phyloP scores from a whole-genome alignment of 2,888 invertebrate genomes.

The Phaonia tiefii region DNA sequence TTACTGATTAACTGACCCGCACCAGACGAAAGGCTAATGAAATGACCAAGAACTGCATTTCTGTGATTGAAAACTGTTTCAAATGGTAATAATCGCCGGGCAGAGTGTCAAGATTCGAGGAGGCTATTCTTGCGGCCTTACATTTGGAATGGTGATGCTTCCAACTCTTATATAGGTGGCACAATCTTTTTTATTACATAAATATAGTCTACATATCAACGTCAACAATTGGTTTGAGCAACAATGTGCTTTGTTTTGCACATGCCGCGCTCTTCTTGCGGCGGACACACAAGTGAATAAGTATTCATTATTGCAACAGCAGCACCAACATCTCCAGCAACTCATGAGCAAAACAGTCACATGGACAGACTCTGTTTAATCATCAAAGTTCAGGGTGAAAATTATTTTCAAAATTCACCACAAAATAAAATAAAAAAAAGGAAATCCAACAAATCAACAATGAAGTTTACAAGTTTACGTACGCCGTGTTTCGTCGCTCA shows the following conservation, averaged over 20 bases:
- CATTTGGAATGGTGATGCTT: neutral
- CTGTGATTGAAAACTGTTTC: conserved; percentile 39
- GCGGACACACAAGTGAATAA: too few relatives aligned
- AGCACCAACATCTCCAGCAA: neutral
- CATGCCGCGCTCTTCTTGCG: conserved; percentile 27
- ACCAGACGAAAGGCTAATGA: conserved; percentile 12
- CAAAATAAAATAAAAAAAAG: conserved; percentile 38
- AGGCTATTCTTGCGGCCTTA: neutral
- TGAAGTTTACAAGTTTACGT: neutral
- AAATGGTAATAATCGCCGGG: conserved; percentile 22
- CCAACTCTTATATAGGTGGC: neutral
- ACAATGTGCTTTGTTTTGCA: conserved; percentile 42
- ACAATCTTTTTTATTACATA: conserved; percentile 30
- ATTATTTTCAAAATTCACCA: conserved; percentile 21
- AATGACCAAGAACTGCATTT: neutral
- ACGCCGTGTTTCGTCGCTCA: neutral
- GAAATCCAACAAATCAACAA: conserved; percentile 45
- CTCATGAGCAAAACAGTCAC: neutral
- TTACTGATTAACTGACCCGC: conserved; percentile 51
- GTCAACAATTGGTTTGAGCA: conserved; percentile 42
- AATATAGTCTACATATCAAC: conserved; percentile 41
- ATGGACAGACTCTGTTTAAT: neutral
- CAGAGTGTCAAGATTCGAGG: conserved; percentile 18
- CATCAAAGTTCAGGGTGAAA: conserved; percentile 52
- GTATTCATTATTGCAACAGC: neutral